These are phyloP conservation scores for Trilocha varians DNA, from an alignment of 2,888 invertebrate genomes.

Conservation along the genomic window DNA sequence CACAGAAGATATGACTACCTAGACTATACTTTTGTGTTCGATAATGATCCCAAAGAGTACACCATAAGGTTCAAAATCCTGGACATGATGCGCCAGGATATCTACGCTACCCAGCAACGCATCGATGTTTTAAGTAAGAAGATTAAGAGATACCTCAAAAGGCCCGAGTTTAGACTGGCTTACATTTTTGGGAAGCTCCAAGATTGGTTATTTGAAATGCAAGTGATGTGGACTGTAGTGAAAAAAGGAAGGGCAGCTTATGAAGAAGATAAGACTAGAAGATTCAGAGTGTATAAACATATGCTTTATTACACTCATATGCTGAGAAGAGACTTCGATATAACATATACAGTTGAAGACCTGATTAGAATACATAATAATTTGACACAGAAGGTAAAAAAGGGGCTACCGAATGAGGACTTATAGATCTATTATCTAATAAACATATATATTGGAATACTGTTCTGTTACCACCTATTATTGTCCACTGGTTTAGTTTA, in stretches of 20 bases:
- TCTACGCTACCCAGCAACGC: conserved; percentile 25
- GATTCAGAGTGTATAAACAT: conserved; percentile 8
- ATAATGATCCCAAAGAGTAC: neutral
- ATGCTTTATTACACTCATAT: conserved; percentile 23
- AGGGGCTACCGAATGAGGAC: neutral
- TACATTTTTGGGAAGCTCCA: conserved; percentile 24
- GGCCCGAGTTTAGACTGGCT: conserved; percentile 19
- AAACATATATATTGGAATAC: no score
- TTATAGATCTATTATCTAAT: neutral
- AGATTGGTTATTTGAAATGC: conserved; percentile 20
- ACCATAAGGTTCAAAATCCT: conserved; percentile 10
- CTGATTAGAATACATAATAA: conserved; percentile 14
- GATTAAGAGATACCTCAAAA: conserved; percentile 10
- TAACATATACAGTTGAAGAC: conserved; percentile 30
- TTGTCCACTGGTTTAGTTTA: no score
- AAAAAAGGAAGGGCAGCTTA: neutral
- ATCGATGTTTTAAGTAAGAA: conserved; percentile 14
- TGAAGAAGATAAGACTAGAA: neutral
- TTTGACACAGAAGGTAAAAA: neutral
- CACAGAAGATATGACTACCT: neutral
- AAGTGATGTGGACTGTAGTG: conserved; percentile 3
- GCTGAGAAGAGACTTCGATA: conserved; percentile 24
- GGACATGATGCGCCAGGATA: conserved; percentile 25
- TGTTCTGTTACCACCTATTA: no score
- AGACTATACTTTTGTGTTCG: no score